These are phyloP conservation scores for Lampropteryx suffumata DNA, from an alignment of 2,888 invertebrate genomes.

Conservation along the genomic window DNA sequence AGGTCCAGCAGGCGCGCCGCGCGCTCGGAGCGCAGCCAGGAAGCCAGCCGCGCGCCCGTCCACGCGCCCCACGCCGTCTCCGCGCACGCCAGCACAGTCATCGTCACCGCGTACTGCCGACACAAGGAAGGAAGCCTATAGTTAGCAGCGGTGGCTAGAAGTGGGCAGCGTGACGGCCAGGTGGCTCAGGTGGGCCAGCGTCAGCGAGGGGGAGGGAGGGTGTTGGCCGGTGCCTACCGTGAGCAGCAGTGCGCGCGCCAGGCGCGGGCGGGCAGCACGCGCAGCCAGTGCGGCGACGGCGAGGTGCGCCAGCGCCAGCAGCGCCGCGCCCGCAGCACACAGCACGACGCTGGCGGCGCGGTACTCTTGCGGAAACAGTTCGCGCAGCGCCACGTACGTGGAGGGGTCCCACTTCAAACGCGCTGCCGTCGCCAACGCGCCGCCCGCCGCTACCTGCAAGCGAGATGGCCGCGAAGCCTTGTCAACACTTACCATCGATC, in stretches of 20 bases:
- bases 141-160: too few relatives aligned
- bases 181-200: too few relatives aligned
- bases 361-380: slow-evolving; percentile 54
- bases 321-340: slow-evolving; percentile 39
- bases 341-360: slow-evolving; percentile 39
- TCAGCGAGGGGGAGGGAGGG: neutral
- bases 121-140: slow-evolving; percentile 1
- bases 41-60: slow-evolving; percentile 42
- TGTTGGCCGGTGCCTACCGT: slow-evolving; percentile 27
- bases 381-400: slow-evolving; percentile 57
- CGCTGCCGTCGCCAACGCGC: slow-evolving; percentile 58
- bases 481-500: too few relatives aligned
- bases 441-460: slow-evolving; percentile 55
- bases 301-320: slow-evolving; percentile 50
- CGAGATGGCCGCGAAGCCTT: too few relatives aligned
- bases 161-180: too few relatives aligned
- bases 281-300: slow-evolving; percentile 39
- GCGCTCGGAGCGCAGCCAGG: slow-evolving; percentile 42
- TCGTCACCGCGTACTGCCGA: slow-evolving; percentile 47
- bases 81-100: slow-evolving; percentile 36
- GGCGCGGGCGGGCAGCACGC: slow-evolving; percentile 25
- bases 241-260: slow-evolving; percentile 32
- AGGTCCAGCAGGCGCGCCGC: slow-evolving; percentile 43
- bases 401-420: slow-evolving; percentile 72
- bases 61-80: slow-evolving; percentile 42